Conservation (phyloP, 2,888 invertebrate genomes). For the Temnothorax rugatulus region DNA sequence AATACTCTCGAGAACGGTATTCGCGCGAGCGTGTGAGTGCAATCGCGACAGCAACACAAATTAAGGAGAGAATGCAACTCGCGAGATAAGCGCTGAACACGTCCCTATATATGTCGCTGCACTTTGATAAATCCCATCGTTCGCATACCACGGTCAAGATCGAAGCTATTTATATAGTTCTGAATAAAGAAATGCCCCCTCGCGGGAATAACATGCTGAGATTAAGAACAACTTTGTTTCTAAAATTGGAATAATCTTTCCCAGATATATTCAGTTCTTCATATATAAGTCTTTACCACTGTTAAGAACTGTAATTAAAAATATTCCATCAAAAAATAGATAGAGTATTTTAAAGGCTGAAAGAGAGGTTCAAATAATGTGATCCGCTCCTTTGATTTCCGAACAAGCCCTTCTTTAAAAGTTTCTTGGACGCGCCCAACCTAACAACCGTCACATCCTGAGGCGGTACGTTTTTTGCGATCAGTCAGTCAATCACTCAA, state of each 20-base stretch:
- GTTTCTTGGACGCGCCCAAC: constrained; percentile 16
- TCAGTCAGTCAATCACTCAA: constrained; percentile 44
- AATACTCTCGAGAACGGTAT: constrained; percentile 27
- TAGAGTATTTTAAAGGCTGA: neutral
- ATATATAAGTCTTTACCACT: too few relatives aligned
- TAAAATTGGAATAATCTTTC: neutral
- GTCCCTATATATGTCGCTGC: constrained; percentile 18
- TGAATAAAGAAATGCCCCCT: neutral
- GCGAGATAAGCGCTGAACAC: constrained; percentile 24
- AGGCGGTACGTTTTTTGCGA: constrained; percentile 44
- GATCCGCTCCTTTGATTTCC: constrained; percentile 3
- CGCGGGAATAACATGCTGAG: neutral
- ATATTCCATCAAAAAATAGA: neutral
- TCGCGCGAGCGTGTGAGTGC: neutral
- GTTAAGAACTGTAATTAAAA: neutral
- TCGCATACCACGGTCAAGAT: constrained; percentile 20
- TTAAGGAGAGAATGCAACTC: constrained; percentile 29
- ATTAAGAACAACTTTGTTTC: neutral
- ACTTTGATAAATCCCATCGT: constrained; percentile 31
- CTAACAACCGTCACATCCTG: constrained; percentile 11
- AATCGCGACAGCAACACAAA: constrained; percentile 25
- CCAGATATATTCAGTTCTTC: neutral
- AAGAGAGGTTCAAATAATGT: neutral
- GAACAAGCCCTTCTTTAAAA: constrained; percentile 45
- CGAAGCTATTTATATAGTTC: neutral